phyloP scores from a whole-genome alignment of 1,140 invertebrate species.

The Myzus persicae region DNA sequence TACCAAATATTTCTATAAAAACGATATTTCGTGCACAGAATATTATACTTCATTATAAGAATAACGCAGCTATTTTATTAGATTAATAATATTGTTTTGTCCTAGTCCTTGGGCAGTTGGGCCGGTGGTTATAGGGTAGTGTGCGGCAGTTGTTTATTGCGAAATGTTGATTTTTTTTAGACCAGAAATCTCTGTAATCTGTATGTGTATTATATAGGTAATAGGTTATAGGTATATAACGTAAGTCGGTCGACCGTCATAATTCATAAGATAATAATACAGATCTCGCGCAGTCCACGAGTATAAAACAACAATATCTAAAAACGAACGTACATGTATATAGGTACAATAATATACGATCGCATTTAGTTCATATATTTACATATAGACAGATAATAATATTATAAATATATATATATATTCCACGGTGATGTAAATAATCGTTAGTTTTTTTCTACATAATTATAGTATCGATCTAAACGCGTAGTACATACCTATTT shows the following conservation, averaged over 20 bases:
- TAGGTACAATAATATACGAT: background rate
- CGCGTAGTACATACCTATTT: background rate
- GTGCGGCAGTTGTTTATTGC: background rate
- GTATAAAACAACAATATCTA: background rate
- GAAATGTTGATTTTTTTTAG: background rate
- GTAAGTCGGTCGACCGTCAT: background rate
- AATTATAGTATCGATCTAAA: conserved; percentile 1
- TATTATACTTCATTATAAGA: too few relatives aligned
- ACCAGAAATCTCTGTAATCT: too few relatives aligned
- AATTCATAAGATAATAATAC: conserved; percentile 10
- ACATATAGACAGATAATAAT: background rate
- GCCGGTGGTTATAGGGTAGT: background rate
- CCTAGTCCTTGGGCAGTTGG: background rate
- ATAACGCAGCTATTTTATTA: too few relatives aligned
- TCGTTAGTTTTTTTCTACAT: background rate
- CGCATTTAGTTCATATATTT: conserved; percentile 9
- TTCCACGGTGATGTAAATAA: background rate
- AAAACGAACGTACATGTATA: background rate
- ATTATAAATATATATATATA: background rate
- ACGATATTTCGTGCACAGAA: background rate
- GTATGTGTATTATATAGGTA: background rate
- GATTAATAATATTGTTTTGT: background rate
- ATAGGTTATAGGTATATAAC: background rate
- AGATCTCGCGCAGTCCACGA: background rate
- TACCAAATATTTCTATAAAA: background rate